Evolutionary conservation across 2,797 vertebrate genomes (phyloP).

Genomic region (Acestrorhynchus altus): DNA sequence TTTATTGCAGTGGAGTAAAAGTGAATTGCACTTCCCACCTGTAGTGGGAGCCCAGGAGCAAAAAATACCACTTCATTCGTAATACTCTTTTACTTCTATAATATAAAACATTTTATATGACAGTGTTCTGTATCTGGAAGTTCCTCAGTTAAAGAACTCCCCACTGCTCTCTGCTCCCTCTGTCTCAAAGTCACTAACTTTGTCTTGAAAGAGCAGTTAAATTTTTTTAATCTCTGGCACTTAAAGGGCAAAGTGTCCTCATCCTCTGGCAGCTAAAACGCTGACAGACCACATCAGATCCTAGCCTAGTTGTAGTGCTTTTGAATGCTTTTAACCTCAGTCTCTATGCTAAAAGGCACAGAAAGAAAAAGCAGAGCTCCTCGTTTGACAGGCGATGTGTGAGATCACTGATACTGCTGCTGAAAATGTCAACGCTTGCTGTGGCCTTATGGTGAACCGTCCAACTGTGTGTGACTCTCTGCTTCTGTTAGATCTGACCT

Average conservation of each 20-base stretch:
- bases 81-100: too few relatives aligned
- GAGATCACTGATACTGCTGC: not conserved
- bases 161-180: not conserved
- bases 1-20: too few relatives aligned
- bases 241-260: conserved; percentile 24
- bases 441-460: not conserved
- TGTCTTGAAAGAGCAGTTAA: conserved; percentile 1
- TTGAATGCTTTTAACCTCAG: conserved; percentile 13
- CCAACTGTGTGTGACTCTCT: not conserved
- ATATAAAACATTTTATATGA: too few relatives aligned
- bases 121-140: too few relatives aligned
- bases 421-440: not conserved
- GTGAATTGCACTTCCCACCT: too few relatives aligned
- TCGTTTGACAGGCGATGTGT: not conserved
- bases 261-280: conserved; percentile 1
- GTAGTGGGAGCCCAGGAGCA: too few relatives aligned
- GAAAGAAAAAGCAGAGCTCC: not conserved
- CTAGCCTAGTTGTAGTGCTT: conserved; percentile 7
- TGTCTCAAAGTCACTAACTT: not conserved
- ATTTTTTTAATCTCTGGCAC: not conserved
- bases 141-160: too few relatives aligned
- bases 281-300: conserved; percentile 11
- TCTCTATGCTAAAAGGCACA: not conserved
- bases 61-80: too few relatives aligned
- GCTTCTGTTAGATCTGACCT: not conserved